Evolutionary conservation across 1,140 invertebrate genomes (phyloP).

Genomic region (Drosophila novamexicana): DNA sequence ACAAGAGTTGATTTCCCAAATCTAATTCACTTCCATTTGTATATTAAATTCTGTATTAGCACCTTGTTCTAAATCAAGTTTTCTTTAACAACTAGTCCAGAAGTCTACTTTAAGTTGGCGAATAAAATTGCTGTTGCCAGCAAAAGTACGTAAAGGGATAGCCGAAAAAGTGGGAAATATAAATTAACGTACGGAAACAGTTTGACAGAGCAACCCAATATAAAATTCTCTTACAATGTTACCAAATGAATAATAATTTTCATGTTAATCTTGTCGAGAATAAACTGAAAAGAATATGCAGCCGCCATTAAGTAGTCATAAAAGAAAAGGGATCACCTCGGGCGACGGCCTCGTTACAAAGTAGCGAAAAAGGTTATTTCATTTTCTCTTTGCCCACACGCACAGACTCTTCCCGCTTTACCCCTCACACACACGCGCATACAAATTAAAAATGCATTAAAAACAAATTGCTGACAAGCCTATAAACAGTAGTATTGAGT

Average conservation of each 20-base stretch:
- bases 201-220: conserved; percentile 12
- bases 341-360: conserved; percentile 27
- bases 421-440: not conserved
- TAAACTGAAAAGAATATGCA: conserved; percentile 27
- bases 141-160: not conserved
- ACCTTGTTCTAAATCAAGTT: too few relatives aligned
- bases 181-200: not conserved
- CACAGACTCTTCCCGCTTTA: not conserved
- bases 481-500: conserved; percentile 9
- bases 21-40: too few relatives aligned
- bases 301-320: conserved; percentile 14
- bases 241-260: conserved; percentile 28
- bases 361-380: conserved; percentile 27
- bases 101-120: too few relatives aligned
- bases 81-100: too few relatives aligned
- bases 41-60: too few relatives aligned
- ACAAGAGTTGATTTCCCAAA: too few relatives aligned
- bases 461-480: conserved; percentile 34
- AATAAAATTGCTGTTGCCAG: not conserved
- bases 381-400: conserved; percentile 34
- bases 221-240: conserved; percentile 30
- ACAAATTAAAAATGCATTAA: conserved; percentile 48
- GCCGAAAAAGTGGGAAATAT: not conserved
- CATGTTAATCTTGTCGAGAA: conserved; percentile 26
- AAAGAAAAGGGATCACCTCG: conserved; percentile 28